phyloP scores from a whole-genome alignment of 37 sponge, comb jelly and placozoan species.

The Ianthella basta region DNA sequence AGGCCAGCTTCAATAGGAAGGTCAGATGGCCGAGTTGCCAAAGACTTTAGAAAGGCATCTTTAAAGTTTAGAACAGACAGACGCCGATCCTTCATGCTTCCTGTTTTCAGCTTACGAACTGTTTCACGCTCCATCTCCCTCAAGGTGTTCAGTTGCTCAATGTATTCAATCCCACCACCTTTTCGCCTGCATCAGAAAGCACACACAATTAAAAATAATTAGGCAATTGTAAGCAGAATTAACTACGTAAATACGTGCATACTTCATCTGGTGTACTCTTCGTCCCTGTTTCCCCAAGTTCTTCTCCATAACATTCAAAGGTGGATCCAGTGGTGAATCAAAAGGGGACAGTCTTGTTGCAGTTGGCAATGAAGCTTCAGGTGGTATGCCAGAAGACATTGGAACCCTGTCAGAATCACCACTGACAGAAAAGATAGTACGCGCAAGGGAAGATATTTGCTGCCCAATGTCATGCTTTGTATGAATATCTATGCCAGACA shows the following conservation, averaged over 20 bases:
- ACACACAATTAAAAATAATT: too few relatives aligned
- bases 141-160: neutral
- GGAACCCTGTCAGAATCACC: slow-evolving; percentile 44
- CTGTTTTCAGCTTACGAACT: neutral
- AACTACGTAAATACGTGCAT: neutral
- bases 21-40: neutral
- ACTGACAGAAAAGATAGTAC: slow-evolving; percentile 66
- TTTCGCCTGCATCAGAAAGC: neutral
- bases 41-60: too few relatives aligned
- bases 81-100: neutral
- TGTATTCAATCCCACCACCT: slow-evolving; percentile 9
- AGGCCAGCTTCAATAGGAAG: neutral
- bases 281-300: neutral
- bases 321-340: neutral
- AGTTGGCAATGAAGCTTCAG: neutral
- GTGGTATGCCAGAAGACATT: too few relatives aligned
- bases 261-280: slow-evolving; percentile 8
- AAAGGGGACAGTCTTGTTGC: neutral
- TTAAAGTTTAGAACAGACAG: neutral
- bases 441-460: slow-evolving; percentile 66
- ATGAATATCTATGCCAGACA: slow-evolving; percentile 70
- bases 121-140: slow-evolving; percentile 15
- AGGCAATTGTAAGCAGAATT: too few relatives aligned
- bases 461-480: slow-evolving; percentile 75
- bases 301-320: neutral